phyloP scores from a whole-genome alignment of 2,797 vertebrate species.

The Tadarida brasiliensis region DNA sequence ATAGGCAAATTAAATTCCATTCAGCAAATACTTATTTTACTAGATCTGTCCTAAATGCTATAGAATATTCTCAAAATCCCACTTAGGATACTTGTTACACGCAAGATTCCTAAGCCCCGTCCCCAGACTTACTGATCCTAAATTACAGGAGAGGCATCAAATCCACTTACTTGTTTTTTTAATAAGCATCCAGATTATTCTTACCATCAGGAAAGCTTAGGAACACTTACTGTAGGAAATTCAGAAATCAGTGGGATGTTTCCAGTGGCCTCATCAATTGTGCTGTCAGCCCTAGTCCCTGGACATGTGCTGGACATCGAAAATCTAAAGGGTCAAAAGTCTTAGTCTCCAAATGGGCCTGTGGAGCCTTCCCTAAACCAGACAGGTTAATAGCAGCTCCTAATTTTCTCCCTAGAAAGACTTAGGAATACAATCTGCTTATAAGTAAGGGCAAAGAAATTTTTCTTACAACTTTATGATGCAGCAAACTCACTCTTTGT shows the following conservation, averaged over 20 bases:
- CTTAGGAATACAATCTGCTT: not conserved
- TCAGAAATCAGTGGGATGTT: not conserved
- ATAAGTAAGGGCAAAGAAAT: not conserved
- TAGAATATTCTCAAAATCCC: not conserved
- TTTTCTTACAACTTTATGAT: not conserved
- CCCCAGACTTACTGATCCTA: not conserved
- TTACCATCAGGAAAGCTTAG: not conserved
- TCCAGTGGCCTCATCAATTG: not conserved
- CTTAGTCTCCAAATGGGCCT: not conserved
- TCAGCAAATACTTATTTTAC: not conserved
- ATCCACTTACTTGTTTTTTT: not conserved
- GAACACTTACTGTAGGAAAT: not conserved
- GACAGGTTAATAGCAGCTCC: not conserved
- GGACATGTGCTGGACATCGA: not conserved
- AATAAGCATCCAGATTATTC: not conserved
- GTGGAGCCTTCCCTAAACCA: not conserved
- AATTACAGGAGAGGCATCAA: not conserved
- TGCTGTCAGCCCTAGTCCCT: not conserved
- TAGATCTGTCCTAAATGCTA: not conserved
- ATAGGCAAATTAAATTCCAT: not conserved
- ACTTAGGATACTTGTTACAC: not conserved
- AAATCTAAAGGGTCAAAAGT: not conserved
- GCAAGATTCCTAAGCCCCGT: not conserved
- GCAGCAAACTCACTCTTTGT: not conserved
- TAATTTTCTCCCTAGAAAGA: not conserved